Base-by-base conservation (phyloP, 2,113 vertebrate species). In the Labeo rohita region DNA sequence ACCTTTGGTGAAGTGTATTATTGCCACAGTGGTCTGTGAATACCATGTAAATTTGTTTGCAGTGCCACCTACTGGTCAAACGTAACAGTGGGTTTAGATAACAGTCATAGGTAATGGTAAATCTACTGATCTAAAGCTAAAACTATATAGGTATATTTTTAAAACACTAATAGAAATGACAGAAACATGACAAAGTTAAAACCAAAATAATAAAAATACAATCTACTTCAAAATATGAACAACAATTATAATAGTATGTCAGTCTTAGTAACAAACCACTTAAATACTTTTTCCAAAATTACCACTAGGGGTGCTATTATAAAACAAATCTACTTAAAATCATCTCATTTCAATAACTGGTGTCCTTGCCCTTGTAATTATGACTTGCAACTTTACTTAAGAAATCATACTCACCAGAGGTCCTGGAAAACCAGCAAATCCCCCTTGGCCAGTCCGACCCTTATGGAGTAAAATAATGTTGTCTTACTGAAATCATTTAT, bases 371-470 rank as follows among this genome's bases (percentile, higher is more conserved):
- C 6, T 36, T 0, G 1, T 39, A 68, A 39, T 74, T 43, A 23
- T n/a, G n/a, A n/a, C 56, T 59, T n/a, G 18, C 56, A 59, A 18
- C 9, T 50, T 12, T 52, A 15, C 34, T 34, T 28, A 49, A 76
- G 12, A 45, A 61, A 59, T 80, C 9, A 80, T 74, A 92, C 93
- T 94, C 92, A 95, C 95, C 92, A 93, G 66, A 56, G 90, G 88
- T 72, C 95, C 95, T 59, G 93, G 92, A 28, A 93, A 15, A 23
- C 94, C 94, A 80, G 88, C 87, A 92, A 95, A 95, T 83, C 95
- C 94, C 5, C 45, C 45, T 82, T 84, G 93, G 61, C 94, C 94
- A 66, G 83, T 76, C 49, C 92, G 91, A 89, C 94, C 95, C 94
- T 95, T 85, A 52, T 61, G 13, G 45, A 84, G 65, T 1, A 70